Evolutionary conservation across 2,888 invertebrate genomes (phyloP), one percentile per base, ranked within the genome.

Genomic region (Sisyra nigra): DNA sequence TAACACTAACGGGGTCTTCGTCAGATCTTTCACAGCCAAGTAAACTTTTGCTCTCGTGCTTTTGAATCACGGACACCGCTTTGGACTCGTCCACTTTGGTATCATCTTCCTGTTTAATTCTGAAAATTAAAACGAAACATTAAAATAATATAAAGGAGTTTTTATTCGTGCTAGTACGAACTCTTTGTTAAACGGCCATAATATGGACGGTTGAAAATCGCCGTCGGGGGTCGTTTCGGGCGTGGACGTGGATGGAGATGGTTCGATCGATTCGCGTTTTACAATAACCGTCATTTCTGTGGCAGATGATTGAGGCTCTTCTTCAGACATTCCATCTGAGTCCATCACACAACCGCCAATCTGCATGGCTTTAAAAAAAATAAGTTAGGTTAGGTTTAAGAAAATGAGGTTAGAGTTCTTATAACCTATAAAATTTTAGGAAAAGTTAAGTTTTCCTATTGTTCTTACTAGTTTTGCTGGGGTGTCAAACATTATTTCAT

Each of bases 201-300:
- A 3, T 3, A 14, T 15, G 34, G 5, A 11, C 34, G 34, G 2
- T 15, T 13, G 14, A 2, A 15, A 34, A 3, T 34, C 34, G 34
- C 15, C 11, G 9, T 15, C 15, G 3, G 24, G 24, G 7, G 24
- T 5, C 5, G 24, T 24, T 24, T 24, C 24, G 5, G 24, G 24
- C 5, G 24, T 24, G 3, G 31, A 30, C 37, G 39, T 17, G 9
- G 41, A 32, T 14, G 46, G 43, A 14, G 43, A 34, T 15, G 52
- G 47, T 18, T 53, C 50, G 37, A 48, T 47, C 11, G 54, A 46
- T 40, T 54, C 55, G 44, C 50, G 50, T 39, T 47, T 50, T 41
- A 52, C 53, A 45, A 47, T 52, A 46, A 54, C 55, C 18, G 57
- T 57, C 55, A 57, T 57, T 32, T 44, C 47, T 17, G 45, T 34